A percentile compares a stretch with the other conserved stretches of the same genome.
These are phyloP conservation scores for Gobius niger DNA, from an alignment of 2,113 vertebrate genomes.

Conservation along the genomic window DNA sequence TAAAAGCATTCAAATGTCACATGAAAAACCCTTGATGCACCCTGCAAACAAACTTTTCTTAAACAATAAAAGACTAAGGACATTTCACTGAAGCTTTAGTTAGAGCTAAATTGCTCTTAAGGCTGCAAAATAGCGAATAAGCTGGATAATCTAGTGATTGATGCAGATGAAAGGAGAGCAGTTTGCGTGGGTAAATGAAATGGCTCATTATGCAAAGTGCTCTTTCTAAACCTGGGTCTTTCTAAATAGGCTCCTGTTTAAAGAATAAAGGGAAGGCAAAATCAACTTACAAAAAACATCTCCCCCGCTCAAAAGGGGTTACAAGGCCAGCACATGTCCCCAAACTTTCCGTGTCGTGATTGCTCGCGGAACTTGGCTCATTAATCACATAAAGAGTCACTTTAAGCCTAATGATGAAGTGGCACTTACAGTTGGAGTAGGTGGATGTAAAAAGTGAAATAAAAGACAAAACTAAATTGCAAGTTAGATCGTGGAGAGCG, in stretches of 20 bases:
- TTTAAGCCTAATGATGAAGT: slow-evolving; percentile 39
- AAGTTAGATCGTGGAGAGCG: background rate
- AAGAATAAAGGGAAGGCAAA: slow-evolving; percentile 3
- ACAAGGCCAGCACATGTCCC: background rate
- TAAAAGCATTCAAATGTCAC: background rate
- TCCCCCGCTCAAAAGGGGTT: background rate
- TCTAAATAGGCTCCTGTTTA: slow-evolving; percentile 24
- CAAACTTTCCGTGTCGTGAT: slow-evolving; percentile 1
- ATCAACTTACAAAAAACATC: background rate
- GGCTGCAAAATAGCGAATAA: slow-evolving; percentile 17
- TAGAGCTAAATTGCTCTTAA: slow-evolving; percentile 11
- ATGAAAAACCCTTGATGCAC: background rate
- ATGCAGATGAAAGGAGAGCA: slow-evolving; percentile 27
- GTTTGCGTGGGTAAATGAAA: slow-evolving; percentile 23
- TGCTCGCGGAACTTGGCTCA: slow-evolving; percentile 26
- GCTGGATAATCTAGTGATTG: slow-evolving; percentile 27
- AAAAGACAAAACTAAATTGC: background rate
- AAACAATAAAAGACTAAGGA: slow-evolving; percentile 9
- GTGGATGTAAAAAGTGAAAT: slow-evolving; percentile 18
- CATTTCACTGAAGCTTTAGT: slow-evolving; percentile 15
- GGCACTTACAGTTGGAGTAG: slow-evolving; percentile 12
- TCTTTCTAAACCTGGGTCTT: slow-evolving; percentile 17
- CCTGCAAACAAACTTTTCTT: background rate
- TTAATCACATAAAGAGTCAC: slow-evolving; percentile 36
- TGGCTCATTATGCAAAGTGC: background rate